These are phyloP conservation scores for Tetranychus piercei DNA, from an alignment of 2,888 invertebrate genomes.

Conservation along the genomic window DNA sequence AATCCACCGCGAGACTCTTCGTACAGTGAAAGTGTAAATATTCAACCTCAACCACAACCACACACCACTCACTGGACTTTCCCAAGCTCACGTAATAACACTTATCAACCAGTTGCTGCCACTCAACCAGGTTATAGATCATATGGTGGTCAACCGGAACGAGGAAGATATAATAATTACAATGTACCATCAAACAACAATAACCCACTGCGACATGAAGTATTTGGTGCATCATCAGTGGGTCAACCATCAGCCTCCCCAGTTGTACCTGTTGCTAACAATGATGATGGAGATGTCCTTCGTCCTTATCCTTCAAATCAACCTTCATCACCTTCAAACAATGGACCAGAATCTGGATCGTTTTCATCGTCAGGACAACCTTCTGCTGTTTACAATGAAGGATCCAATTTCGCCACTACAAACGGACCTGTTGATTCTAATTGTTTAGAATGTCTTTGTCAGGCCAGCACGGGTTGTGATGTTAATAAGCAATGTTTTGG, in stretches of 20 bases:
- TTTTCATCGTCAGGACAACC: not conserved
- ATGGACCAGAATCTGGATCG: not conserved
- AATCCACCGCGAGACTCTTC: not conserved
- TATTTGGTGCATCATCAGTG: not conserved
- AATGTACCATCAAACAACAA: not conserved
- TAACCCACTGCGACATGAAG: constrained; percentile 3
- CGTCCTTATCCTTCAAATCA: not conserved
- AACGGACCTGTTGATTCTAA: not conserved
- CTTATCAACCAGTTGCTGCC: not conserved
- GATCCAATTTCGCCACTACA: not conserved
- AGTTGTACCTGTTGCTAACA: not conserved
- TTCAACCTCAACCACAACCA: constrained; percentile 2
- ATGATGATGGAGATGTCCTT: not conserved
- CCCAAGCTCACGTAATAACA: not conserved
- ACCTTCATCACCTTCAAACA: not conserved
- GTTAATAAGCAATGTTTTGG: constrained; percentile 40
- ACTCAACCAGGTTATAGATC: not conserved
- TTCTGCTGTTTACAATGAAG: not conserved
- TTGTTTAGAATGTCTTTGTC: constrained; percentile 26
- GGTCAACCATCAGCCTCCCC: not conserved
- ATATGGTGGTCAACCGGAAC: not conserved
- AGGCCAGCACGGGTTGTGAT: constrained; percentile 32
- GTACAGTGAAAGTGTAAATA: not conserved
- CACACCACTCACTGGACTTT: not conserved
- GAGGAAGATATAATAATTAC: not conserved